Conservation (phyloP, 2,888 invertebrate species). For the Amitus sp. region DNA sequence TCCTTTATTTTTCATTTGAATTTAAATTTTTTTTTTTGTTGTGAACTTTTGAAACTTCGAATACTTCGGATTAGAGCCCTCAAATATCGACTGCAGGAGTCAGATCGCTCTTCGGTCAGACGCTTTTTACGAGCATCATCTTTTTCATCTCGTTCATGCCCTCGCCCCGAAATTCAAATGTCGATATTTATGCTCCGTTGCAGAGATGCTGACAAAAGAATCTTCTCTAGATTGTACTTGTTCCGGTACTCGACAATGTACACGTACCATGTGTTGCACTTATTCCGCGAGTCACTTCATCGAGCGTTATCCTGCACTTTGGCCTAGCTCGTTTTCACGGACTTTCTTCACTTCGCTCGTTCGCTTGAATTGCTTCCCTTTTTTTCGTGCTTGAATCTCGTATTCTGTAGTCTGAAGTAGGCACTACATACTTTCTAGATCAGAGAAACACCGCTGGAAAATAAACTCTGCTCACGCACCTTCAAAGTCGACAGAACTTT, state of each 20-base stretch:
- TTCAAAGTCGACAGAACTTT: constrained; percentile 39
- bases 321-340: constrained; percentile 7
- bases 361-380: constrained; percentile 34
- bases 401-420: constrained; percentile 34
- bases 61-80: too few species aligned
- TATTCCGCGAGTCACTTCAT: constrained; percentile 28
- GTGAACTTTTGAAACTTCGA: too few species aligned
- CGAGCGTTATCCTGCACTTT: constrained; percentile 18
- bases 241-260: constrained; percentile 15
- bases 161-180: too few species aligned
- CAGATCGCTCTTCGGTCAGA: too few species aligned
- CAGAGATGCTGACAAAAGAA: constrained; percentile 26
- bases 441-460: constrained; percentile 38
- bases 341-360: constrained; percentile 28
- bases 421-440: constrained; percentile 38
- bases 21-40: too few species aligned
- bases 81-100: too few species aligned
- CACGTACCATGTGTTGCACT: constrained; percentile 27
- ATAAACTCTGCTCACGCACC: constrained; percentile 40
- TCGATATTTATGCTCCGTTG: too few species aligned
- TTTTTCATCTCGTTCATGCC: too few species aligned
- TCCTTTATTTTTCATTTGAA: too few species aligned
- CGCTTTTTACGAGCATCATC: too few species aligned
- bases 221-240: constrained; percentile 16
- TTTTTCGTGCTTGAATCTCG: constrained; percentile 23